Base-by-base conservation (phyloP, 1,140 invertebrate species). In the Holotrichia oblita region DNA sequence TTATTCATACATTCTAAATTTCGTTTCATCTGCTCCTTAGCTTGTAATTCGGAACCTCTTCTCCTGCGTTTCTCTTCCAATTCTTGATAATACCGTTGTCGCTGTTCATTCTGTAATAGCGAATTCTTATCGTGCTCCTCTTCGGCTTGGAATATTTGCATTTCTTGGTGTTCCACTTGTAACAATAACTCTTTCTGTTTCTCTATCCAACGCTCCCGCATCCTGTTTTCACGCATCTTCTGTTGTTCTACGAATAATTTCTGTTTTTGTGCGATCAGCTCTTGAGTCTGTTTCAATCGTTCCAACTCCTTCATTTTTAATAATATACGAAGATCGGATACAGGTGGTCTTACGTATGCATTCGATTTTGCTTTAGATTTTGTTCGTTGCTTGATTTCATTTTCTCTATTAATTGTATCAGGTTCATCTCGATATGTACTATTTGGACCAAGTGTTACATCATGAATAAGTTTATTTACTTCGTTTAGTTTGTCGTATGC, bases 11-110 rank as follows among this genome's bases (percentile, higher is more conserved):
- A 80, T 64, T 86, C 81, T 6, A 87, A 22, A 72, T 86, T 83
- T 79, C 87, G 82, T 44, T 86, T 85, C 40, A 84, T 76, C 73
- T 88, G 86, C 74, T 87, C 84, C 79, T 87, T 85, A 9, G 82
- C 85, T 44, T 87, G 78, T 12, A 88, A 76, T 78, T 88, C 85
- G 86, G n/a, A 83, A 75, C 89, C 87, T 27, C 86, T 85, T 48
- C 87, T 86, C 44, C 83, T 86, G 3, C 83, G 80, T 59, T 87
- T 83, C 78, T 89, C 85, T 74, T 81, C 81, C 44, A 86, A 80
- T 69, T 83, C 76, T 77, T 89, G 84, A 74, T 86, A 86, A 79
- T 89, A 84, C 17, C 84, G 83, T 42, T 85, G 64, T n/a, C 87
- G 78, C 12, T 82, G 69, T 14, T 85, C 84, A 22, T 86, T 78